Evolutionary conservation across 2,797 vertebrate species (phyloP), one percentile per base, ranked within the genome.

Genomic region (Pangasius mekongensis): DNA sequence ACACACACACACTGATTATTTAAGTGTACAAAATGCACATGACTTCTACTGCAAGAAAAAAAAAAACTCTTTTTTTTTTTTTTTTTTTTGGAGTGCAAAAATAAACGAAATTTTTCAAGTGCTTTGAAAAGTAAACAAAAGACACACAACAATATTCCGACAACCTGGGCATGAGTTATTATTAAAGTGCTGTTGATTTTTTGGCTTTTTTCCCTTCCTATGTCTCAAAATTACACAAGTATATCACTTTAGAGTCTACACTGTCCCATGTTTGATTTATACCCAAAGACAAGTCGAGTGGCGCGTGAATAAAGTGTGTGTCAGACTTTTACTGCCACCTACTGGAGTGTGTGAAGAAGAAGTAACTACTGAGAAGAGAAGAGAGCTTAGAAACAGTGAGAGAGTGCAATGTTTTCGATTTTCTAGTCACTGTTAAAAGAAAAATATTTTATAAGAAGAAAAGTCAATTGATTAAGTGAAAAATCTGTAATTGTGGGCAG

Each of bases 281-380:
- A 1, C 13, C 47, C 43, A 52, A 18, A 77, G 39, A 74, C 71
- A 27, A 6, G 2, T 49, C 0, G 27, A 52, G 74, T 2, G 3
- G 11, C 76, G 6, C 3, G 10, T 27, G 24, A 49, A 56, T 6
- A 78, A 54, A 30, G 49, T 20, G 16, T 56, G 49, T 8, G 22
- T 27, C 33, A 82, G 56, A 24, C 78, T 7, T 60, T 82, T 60
- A 82, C 56, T 82, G 56, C 78, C 78, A 82, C 78, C 78, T 60
- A 39, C 56, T 82, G 78, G 30, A 36, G 54, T 27, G 33, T 14
- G 20, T 27, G 56, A 74, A 76, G 24, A 47, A 49, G 73, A 36
- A 36, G 36, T 8, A 69, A 69, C 5, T 8, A 13, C 11, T 24
- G 4, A 1, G 10, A 73, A 13, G 43, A 76, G 11, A 47, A 27